These are phyloP conservation scores for Helleia helle DNA, from an alignment of 2,888 invertebrate genomes.

Conservation along the genomic window DNA sequence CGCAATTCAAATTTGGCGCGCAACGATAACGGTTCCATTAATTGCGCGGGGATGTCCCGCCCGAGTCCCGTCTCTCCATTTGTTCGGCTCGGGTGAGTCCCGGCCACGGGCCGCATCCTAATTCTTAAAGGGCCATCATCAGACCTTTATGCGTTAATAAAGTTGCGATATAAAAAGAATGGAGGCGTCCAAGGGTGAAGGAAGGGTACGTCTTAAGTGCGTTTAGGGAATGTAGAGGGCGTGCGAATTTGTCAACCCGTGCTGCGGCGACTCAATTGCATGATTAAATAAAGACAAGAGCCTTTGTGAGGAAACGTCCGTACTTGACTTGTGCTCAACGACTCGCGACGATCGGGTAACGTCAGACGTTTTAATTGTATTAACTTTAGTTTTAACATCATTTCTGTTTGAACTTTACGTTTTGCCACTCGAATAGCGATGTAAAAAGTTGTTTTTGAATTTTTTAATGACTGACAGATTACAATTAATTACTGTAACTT, in stretches of 20 bases:
- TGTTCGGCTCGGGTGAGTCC: slow-evolving; percentile 55
- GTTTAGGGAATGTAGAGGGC: slow-evolving; percentile 69
- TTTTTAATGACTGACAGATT: too few relatives aligned
- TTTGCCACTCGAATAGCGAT: too few relatives aligned
- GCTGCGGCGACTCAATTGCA: slow-evolving; percentile 59
- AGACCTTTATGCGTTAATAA: slow-evolving; percentile 75
- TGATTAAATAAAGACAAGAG: slow-evolving; percentile 67
- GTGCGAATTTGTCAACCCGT: slow-evolving; percentile 69
- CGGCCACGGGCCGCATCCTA: slow-evolving; percentile 65
- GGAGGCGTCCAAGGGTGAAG: slow-evolving; percentile 70
- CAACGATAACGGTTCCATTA: slow-evolving; percentile 53
- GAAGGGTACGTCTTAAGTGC: slow-evolving; percentile 70
- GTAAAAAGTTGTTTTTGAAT: too few relatives aligned
- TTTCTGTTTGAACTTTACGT: too few relatives aligned
- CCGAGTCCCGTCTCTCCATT: slow-evolving; percentile 60
- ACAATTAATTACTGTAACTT: too few relatives aligned
- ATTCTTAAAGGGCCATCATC: slow-evolving; percentile 71
- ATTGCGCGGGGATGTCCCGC: slow-evolving; percentile 50
- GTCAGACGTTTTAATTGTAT: slow-evolving; percentile 4
- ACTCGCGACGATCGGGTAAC: slow-evolving; percentile 18
- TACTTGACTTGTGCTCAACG: slow-evolving; percentile 31
- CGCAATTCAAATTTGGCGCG: slow-evolving; percentile 51
- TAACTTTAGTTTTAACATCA: slow-evolving; percentile 1
- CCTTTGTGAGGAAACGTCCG: slow-evolving; percentile 31
- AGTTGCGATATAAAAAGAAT: slow-evolving; percentile 74